Evolutionary conservation across 2,888 invertebrate species (phyloP), one percentile per base, ranked within the genome.

Genomic region (Podabrus alpinus): DNA sequence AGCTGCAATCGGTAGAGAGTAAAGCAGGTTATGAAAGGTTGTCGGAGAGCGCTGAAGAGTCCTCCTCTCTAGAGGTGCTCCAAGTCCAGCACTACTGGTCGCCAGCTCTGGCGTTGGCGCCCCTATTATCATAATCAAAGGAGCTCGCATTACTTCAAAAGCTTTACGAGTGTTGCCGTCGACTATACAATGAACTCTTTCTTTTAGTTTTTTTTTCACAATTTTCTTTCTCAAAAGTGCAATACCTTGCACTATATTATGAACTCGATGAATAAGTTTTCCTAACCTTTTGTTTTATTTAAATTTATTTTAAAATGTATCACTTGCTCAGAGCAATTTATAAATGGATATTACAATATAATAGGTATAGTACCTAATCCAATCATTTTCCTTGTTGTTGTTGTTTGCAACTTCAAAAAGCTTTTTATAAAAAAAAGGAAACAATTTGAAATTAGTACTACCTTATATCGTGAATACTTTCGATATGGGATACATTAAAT

Each of bases 61-160:
- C 68, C 80, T 80, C 79, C 73, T 74, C 67, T 77, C 71, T 76
- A 79, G 79, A 75, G 75, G 76, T 76, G 77, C 77, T 75, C 79
- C 74, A 74, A 78, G 80, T 80, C 79, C 80, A 76, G 79, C 79
- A 74, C 67, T 78, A 76, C 77, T 78, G 76, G 74, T 72, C 78
- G 76, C 78, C 76, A 72, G 72, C 74, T 67, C 74, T 77, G 75
- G 75, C 77, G 75, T 72, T 77, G 73, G 75, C 77, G 75, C 76
- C 75, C 80, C 77, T 45, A 80, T 80, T 80, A 80, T 79, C 80
- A 80, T 80, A 80, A 80, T 80, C 79, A 80, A 80, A 80, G 76
- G 79, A 76, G 79, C 78, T 78, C 79, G 78, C 78, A 77, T 80
- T 80, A 79, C 79, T 78, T 79, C 76, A 77, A 78, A 78, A 71